phyloP scores from a whole-genome alignment of 1,140 invertebrate genomes.

The Odontomachus brunneus region DNA sequence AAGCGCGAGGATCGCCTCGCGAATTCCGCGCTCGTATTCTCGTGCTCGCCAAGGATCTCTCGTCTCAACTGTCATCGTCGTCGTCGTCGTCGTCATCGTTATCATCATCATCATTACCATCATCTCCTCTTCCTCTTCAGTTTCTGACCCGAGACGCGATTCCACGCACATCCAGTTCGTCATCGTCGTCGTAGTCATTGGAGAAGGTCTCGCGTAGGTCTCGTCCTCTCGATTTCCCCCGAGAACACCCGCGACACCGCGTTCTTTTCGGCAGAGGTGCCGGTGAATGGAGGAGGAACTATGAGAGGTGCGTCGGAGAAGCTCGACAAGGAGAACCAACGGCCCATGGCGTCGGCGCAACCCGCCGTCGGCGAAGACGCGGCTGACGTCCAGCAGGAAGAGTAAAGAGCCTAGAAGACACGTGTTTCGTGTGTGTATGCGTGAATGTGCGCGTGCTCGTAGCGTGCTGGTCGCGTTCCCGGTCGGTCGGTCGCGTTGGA shows the following conservation, averaged over 20 bases:
- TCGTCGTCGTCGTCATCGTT: too few species aligned
- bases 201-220: neutral
- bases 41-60: neutral
- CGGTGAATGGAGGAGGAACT: slow-evolving; percentile 21
- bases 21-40: slow-evolving; percentile 43
- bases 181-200: neutral
- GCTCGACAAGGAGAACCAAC: slow-evolving; percentile 75
- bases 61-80: slow-evolving; percentile 29
- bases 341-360: slow-evolving; percentile 60
- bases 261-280: slow-evolving; percentile 7
- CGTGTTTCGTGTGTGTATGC: slow-evolving; percentile 63
- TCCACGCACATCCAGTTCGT: neutral
- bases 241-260: neutral
- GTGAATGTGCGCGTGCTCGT: slow-evolving; percentile 54
- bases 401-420: slow-evolving; percentile 75
- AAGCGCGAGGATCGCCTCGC: slow-evolving; percentile 77
- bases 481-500: slow-evolving; percentile 30
- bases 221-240: neutral
- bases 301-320: slow-evolving; percentile 66
- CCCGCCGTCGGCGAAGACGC: slow-evolving; percentile 46
- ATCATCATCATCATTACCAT: neutral
- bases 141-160: slow-evolving; percentile 39
- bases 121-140: neutral
- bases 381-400: slow-evolving; percentile 72
- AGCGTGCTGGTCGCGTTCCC: slow-evolving; percentile 47